Evolutionary conservation across 2,797 vertebrate species (phyloP).

Genomic region (Pempheris klunzingeri): DNA sequence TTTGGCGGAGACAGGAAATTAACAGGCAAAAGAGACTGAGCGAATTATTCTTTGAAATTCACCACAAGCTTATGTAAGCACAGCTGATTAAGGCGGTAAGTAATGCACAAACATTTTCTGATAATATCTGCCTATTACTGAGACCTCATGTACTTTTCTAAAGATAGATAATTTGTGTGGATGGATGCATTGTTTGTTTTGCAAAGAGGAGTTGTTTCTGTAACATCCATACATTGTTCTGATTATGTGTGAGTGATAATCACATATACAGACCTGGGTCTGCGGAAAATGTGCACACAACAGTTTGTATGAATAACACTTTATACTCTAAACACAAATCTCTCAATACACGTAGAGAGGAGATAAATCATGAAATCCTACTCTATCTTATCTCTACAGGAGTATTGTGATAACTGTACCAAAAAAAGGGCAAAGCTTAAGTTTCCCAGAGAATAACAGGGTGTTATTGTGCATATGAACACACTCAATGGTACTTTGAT

Average conservation of each 20-base stretch:
- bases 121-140: constrained; percentile 5
- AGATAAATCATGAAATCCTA: background rate
- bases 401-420: no score
- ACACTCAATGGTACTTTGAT: constrained; percentile 21
- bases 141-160: constrained; percentile 61
- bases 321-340: background rate
- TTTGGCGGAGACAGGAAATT: background rate
- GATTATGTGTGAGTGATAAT: constrained; percentile 17
- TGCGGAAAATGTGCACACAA: background rate
- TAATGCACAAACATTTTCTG: constrained; percentile 17
- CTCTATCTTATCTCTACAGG: no score
- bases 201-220: constrained; percentile 16
- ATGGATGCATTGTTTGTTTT: constrained; percentile 29
- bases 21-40: background rate
- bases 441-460: constrained; percentile 4
- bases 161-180: constrained; percentile 45
- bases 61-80: constrained; percentile 8
- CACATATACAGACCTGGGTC: background rate
- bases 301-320: background rate
- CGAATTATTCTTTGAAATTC: constrained; percentile 20
- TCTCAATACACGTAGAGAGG: background rate
- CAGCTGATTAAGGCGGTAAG: background rate
- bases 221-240: constrained; percentile 43
- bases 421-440: constrained; percentile 20
- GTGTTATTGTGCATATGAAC: constrained; percentile 31